Evolutionary conservation across 1,140 invertebrate genomes (phyloP).

Genomic region (Idris sp.): DNA sequence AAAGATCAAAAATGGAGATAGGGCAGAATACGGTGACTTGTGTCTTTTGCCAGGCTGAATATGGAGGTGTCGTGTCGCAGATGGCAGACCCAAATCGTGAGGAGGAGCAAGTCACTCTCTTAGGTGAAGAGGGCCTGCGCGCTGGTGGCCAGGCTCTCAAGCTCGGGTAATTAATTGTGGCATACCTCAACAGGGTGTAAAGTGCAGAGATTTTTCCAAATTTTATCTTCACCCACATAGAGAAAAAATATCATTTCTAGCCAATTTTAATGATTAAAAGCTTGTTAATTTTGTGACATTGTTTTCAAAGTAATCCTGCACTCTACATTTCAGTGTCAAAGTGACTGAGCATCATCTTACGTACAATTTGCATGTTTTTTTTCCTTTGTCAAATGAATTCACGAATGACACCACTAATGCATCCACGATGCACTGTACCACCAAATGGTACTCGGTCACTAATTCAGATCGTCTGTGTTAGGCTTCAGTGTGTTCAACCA

Average conservation of each 20-base stretch:
- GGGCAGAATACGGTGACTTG: slow-evolving; percentile 77
- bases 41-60: slow-evolving; percentile 83
- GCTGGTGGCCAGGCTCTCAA: slow-evolving; percentile 95
- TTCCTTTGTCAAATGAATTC: slow-evolving; percentile 53
- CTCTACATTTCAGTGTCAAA: slow-evolving; percentile 67
- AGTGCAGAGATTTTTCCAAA: slow-evolving; percentile 61
- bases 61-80: slow-evolving; percentile 83
- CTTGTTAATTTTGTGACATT: too few species aligned
- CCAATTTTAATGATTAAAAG: too few species aligned
- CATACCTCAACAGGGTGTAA: slow-evolving; percentile 68
- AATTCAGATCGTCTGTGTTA: slow-evolving; percentile 57
- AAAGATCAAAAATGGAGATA: too few species aligned
- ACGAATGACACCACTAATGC: slow-evolving; percentile 56
- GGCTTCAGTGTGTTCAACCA: slow-evolving; percentile 60
- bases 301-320: slow-evolving; percentile 57
- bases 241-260: too few species aligned
- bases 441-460: slow-evolving; percentile 66
- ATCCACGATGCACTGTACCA: slow-evolving; percentile 61
- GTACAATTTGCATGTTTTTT: slow-evolving; percentile 65
- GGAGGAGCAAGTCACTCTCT: slow-evolving; percentile 95
- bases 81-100: slow-evolving; percentile 94
- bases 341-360: slow-evolving; percentile 68
- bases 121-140: slow-evolving; percentile 95
- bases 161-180: slow-evolving; percentile 88
- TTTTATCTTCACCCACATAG: too few species aligned